Percentiles rank a stretch among this genome's conserved stretches.
Conservation (phyloP, 2,888 invertebrate genomes). For the Yponomeuta plumbellus region DNA sequence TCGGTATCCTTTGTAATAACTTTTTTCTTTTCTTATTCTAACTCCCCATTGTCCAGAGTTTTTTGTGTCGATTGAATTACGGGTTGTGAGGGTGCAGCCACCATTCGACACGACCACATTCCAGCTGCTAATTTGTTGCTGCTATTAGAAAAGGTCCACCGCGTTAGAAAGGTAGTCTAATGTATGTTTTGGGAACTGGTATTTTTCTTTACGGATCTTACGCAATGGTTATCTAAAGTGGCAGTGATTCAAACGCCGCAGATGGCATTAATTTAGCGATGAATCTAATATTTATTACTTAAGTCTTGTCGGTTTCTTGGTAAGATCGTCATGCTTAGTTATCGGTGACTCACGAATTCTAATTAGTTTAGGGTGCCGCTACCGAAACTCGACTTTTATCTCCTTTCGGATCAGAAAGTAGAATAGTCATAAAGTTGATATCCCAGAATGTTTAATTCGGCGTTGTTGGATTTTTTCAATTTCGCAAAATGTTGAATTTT, state of each 20-base stretch:
- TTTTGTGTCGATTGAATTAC: slow-evolving; percentile 66
- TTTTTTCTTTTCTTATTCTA: slow-evolving; percentile 37
- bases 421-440: no score
- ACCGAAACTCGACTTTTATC: no score
- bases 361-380: not conserved
- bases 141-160: slow-evolving; percentile 31
- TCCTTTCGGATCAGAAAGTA: no score
- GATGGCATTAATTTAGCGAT: not conserved
- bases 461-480: no score
- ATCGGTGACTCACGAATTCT: slow-evolving; percentile 3
- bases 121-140: slow-evolving; percentile 61
- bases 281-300: not conserved
- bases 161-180: not conserved
- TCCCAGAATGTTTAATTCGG: no score
- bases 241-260: slow-evolving; percentile 2
- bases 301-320: not conserved
- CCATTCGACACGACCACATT: slow-evolving; percentile 64
- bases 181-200: not conserved
- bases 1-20: slow-evolving; percentile 51
- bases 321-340: slow-evolving; percentile 1
- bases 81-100: slow-evolving; percentile 63
- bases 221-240: not conserved
- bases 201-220: not conserved
- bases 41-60: slow-evolving; percentile 45
- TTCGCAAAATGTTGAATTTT: no score